Evolutionary conservation across 2,888 invertebrate genomes (phyloP), one percentile per base, ranked within the genome.

Genomic region (Drosophila borealis): DNA sequence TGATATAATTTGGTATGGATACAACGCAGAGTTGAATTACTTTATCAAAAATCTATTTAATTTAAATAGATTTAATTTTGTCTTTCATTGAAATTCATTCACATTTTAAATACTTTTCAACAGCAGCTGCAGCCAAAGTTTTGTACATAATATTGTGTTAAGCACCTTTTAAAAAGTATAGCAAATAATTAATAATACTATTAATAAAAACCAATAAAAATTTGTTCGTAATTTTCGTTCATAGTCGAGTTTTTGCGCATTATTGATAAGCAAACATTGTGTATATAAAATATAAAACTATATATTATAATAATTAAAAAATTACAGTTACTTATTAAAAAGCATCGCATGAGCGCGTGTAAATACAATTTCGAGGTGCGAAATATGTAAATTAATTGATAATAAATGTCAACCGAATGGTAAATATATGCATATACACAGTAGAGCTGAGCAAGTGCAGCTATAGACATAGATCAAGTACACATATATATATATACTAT

Each of bases 351-450:
- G 56, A 80, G 45, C 86, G 65, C 88, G 80, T 83, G 82, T 88
- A 83, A 77, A 83, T 88, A 88, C 50, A 75, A 57, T 60, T 70
- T 69, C 50, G 48, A 83, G 66, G 70, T 70, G 86, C 41, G 21
- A 81, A 69, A 75, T 88, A 71, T 81, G 88, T 80, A 80, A 85
- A 77, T 74, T 59, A 71, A 85, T 82, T 81, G 73, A 85, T 73
- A 85, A 88, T 53, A 65, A 74, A 62, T 56, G 61, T 66, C 76
- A 73, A 50, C 54, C 33, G 49, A 67, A 59, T 50, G 61, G 62
- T 57, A 66, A 71, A 70, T 57, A 55, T 17, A 48, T 21, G 39
- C 29, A 33, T 48, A 42, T 42, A 29, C 42, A 41, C 13, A 17
- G 53, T 53, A 63, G 42, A 56, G 56, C 55, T 49, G 65, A 33